Conservation (phyloP, 2,888 invertebrate species). For the Leucoma salicis region DNA sequence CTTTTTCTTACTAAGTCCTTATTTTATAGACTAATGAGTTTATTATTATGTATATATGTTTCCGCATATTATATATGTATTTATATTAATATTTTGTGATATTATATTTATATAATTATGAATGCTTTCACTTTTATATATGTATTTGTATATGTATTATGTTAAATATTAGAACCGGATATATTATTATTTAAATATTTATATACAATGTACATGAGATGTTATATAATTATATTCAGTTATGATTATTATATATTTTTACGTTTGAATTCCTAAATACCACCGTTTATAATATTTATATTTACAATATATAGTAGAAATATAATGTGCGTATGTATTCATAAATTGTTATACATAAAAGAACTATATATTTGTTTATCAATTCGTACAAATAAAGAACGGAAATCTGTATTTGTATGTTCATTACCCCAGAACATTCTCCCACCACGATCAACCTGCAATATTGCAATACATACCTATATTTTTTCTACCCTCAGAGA, state of each 20-base stretch:
- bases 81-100: conserved; percentile 26
- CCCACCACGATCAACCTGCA: too few species aligned
- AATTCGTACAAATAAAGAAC: conserved; percentile 78
- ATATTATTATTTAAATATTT: not conserved
- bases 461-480: too few species aligned
- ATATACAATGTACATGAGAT: too few species aligned
- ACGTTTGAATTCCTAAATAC: not conserved
- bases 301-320: not conserved
- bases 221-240: not conserved
- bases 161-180: not conserved
- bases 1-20: conserved; percentile 56
- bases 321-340: not conserved
- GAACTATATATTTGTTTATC: conserved; percentile 32
- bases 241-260: not conserved
- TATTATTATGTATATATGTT: conserved; percentile 26
- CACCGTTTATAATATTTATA: not conserved
- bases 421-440: too few species aligned
- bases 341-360: conserved; percentile 16
- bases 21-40: conserved; percentile 26
- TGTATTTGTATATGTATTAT: conserved; percentile 4
- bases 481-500: too few species aligned
- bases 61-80: conserved; percentile 15
- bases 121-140: conserved; percentile 7
- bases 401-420: too few species aligned
- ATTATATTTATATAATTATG: conserved; percentile 17